A percentile compares a stretch with the other conserved stretches of the same genome.
These are phyloP conservation scores for Sphaerophoria rueppellii DNA, from an alignment of 2,888 invertebrate genomes.

Conservation along the genomic window DNA sequence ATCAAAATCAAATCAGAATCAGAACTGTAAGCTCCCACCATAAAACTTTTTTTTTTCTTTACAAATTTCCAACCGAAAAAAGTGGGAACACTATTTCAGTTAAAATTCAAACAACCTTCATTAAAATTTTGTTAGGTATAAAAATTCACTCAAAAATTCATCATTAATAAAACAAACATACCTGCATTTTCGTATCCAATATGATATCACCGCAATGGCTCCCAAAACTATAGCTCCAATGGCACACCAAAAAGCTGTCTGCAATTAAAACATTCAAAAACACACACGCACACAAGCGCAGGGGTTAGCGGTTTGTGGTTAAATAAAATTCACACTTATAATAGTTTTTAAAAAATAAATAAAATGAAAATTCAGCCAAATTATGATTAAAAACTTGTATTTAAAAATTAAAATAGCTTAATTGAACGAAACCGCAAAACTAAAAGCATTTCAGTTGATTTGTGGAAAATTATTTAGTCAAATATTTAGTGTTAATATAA, in stretches of 20 bases:
- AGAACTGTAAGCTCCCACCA: too few relatives aligned
- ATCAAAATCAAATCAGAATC: too few relatives aligned
- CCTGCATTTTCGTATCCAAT: constrained; percentile 83
- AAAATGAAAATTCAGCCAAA: background rate
- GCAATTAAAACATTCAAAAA: constrained; percentile 70
- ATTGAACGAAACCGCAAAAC: background rate
- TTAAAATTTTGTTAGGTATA: background rate
- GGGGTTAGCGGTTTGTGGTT: constrained; percentile 54
- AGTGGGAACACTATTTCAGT: background rate
- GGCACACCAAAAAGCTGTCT: constrained; percentile 82
- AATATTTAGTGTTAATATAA: background rate
- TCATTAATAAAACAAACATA: constrained; percentile 75
- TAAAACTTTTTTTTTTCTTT: too few relatives aligned
- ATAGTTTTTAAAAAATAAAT: background rate
- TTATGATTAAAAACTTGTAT: background rate
- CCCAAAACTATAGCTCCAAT: constrained; percentile 81
- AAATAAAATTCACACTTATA: constrained; percentile 24
- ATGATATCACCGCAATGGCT: constrained; percentile 82
- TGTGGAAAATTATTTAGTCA: background rate
- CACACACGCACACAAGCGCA: constrained; percentile 3
- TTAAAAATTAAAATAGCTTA: background rate
- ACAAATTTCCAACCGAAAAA: too few relatives aligned
- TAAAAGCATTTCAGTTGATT: background rate
- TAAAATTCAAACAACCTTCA: background rate
- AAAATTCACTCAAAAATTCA: constrained; percentile 13